Evolutionary conservation across 2,113 vertebrate genomes (phyloP).

Genomic region (Salminus brasiliensis): DNA sequence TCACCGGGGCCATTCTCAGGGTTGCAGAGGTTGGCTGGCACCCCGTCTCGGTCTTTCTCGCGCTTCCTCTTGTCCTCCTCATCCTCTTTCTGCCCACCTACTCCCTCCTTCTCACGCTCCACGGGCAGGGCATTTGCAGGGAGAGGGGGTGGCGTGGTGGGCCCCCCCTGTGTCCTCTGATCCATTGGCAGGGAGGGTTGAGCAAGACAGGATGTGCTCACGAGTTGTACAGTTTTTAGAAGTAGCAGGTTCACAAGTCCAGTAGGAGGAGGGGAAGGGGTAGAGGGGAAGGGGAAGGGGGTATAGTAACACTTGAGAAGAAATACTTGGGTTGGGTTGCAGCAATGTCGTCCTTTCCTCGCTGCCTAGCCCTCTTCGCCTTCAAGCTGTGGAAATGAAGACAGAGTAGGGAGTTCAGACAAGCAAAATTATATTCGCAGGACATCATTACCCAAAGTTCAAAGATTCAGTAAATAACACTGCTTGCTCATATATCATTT

Average conservation of each 20-base stretch:
- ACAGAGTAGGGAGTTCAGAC: slow-evolving; percentile 26
- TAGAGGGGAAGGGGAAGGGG: slow-evolving; percentile 60
- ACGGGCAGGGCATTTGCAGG: slow-evolving; percentile 64
- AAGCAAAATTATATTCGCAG: neutral
- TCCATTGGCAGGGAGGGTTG: slow-evolving; percentile 70
- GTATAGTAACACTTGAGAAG: slow-evolving; percentile 58
- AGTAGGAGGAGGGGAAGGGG: slow-evolving; percentile 46
- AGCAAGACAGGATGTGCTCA: slow-evolving; percentile 44
- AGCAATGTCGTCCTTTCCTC: slow-evolving; percentile 61
- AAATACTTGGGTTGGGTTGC: slow-evolving; percentile 62
- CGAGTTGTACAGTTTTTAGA: slow-evolving; percentile 59
- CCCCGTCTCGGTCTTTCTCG: slow-evolving; percentile 73
- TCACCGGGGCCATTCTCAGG: slow-evolving; percentile 57
- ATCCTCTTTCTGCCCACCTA: slow-evolving; percentile 77
- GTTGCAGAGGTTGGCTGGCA: slow-evolving; percentile 39
- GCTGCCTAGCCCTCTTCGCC: slow-evolving; percentile 72
- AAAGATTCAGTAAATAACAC: neutral
- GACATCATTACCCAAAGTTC: neutral
- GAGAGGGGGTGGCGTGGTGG: slow-evolving; percentile 71
- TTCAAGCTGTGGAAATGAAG: slow-evolving; percentile 64
- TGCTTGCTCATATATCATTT: neutral
- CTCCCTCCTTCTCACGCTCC: slow-evolving; percentile 77
- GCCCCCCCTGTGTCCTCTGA: slow-evolving; percentile 76
- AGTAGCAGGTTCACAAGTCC: slow-evolving; percentile 38
- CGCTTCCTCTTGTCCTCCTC: slow-evolving; percentile 75